phyloP scores from a whole-genome alignment of 2,113 vertebrate genomes.

The Antennarius striatus region DNA sequence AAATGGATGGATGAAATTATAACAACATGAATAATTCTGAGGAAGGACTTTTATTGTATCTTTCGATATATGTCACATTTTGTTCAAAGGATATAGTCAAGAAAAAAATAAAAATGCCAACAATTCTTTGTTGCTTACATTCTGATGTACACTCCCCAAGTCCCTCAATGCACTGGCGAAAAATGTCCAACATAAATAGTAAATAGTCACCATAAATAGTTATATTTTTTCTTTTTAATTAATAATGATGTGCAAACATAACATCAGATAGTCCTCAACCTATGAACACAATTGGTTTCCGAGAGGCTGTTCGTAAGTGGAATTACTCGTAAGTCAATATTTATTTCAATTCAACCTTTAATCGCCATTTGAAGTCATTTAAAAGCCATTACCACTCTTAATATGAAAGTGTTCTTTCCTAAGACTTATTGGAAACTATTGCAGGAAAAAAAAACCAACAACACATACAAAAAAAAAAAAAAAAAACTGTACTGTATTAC shows the following conservation, averaged over 20 bases:
- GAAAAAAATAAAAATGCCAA: slow-evolving; percentile 20
- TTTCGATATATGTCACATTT: slow-evolving; percentile 13
- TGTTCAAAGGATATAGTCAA: slow-evolving; percentile 14
- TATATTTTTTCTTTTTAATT: not conserved
- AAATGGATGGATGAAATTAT: not conserved
- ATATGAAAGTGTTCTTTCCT: too few relatives aligned
- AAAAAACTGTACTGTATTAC: too few relatives aligned
- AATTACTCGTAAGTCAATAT: too few relatives aligned
- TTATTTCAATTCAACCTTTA: too few relatives aligned
- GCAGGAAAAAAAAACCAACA: too few relatives aligned
- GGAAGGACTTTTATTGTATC: slow-evolving; percentile 26
- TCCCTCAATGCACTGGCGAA: slow-evolving; percentile 12
- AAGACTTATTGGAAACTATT: too few relatives aligned
- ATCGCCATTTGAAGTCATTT: too few relatives aligned
- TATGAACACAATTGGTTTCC: too few relatives aligned
- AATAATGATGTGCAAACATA: slow-evolving; percentile 30
- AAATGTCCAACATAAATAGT: slow-evolving; percentile 23
- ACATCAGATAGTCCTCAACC: not conserved
- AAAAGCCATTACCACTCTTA: too few relatives aligned
- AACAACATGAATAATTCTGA: not conserved
- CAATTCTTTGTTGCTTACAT: slow-evolving; percentile 1
- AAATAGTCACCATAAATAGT: not conserved
- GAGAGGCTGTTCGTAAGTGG: too few relatives aligned
- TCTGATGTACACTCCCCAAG: not conserved
- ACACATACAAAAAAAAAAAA: too few relatives aligned